Base-by-base conservation (phyloP, 1,140 invertebrate genomes). In the Copidosoma floridanum region DNA sequence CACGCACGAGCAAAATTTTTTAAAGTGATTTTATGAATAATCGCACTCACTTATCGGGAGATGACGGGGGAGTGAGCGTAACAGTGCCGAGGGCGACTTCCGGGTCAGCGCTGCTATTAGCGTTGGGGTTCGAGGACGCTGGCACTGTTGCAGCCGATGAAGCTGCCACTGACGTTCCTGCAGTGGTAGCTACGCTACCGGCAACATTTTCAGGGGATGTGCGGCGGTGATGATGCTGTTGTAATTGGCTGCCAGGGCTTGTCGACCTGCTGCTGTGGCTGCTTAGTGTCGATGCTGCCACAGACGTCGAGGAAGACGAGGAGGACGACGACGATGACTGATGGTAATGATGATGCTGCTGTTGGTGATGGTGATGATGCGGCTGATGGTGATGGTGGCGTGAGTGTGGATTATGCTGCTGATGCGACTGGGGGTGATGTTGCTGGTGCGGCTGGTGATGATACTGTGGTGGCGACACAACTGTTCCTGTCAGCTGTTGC, bases 31-130 rank as follows among this genome's bases (percentile, higher is more conserved):
- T 51, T 50, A 41, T 55, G 51, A 48, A 55, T 24, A 41, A 51
- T 53, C 38, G 72, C 71, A 81, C 83, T 79, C 80, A 84, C 83
- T 84, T 85, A 76, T 84, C 82, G 65, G 84, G 84, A 70, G 84
- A 85, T 78, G 77, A 81, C 65, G 83, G 84, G 61, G 84, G 84
- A 69, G 84, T 84, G 65, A 84, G 77, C 63, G 81, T 80, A 67
- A 82, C 76, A 63, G 78, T 77, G 71, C 80, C 78, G 65, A 77
- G 71, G 59, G 74, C 72, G 63, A 78, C 71, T 60, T 81, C 80
- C 64, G 75, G 74, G 58, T 75, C 76, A 62, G 65, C 72, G 29
- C 55, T 61, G 47, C 43, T 55, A 27, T 24, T 50, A 35, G 68
- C 76, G 69, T 72, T 80, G 53, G 80, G 78, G 68, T 81, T 84